Base-by-base conservation (phyloP, 2,113 vertebrate species). In the Eretmochelys imbricata region DNA sequence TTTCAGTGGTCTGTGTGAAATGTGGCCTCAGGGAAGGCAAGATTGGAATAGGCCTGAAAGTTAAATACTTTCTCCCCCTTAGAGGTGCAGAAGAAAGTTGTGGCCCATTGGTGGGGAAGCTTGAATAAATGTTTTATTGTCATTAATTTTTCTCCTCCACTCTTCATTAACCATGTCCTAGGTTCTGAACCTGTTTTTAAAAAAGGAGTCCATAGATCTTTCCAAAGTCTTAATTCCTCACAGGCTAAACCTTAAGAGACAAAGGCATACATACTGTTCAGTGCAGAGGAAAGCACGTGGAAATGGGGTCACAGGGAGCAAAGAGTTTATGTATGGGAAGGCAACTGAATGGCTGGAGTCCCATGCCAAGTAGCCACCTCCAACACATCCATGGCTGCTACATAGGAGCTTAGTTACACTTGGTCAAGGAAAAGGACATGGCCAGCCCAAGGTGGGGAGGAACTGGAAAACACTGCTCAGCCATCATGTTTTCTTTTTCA, bases 241-340 rank as follows among this genome's bases (percentile, higher is more conserved):
- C 84, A 0, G 85, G 29, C 29, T 62, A 62, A 62, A 31, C 59
- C 59, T 62, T 62, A 62, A 14, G 62, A 35, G 31, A 65, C 62
- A 65, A 6, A 91, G 91, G 82, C 86, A 89, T 0, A 1, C 95
- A 93, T 86, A 93, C 93, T 93, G 51, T 75, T 54, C 89, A 89
- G 93, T 72, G 94, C 0, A 0, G 88, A 46, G 53, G 8, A 96
- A 84, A 84, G 75, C 72, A 38, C 85, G 93, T 88, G 88, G 79
- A 59, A 84, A 86, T 0, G 50, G 93, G 88, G 83, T 92, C 89
- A 35, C 80, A 93, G 94, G 94, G 92, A 62, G 84, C 82, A 94
- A 96, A 95, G 93, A 62, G 81, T 91, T 38, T 94, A 94, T 82
- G 85, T 19, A 51, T 55, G 84, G 65, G 53, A 91, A 90, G 94